Base-by-base conservation (phyloP, 2,888 invertebrate genomes). In the Noctua fimbriata region DNA sequence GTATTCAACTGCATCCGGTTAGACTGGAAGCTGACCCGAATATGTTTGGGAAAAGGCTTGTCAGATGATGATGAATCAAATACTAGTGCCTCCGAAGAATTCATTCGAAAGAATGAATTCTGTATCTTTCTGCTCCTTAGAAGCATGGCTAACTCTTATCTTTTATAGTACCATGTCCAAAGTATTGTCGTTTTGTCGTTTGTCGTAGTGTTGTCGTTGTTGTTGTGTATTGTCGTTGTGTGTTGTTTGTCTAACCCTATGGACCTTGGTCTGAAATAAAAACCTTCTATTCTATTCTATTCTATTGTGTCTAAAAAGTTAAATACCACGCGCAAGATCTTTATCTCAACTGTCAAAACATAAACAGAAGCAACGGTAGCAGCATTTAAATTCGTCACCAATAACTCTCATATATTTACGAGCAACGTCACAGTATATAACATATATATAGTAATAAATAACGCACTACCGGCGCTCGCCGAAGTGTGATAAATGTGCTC, bases 331-430 rank as follows among this genome's bases (percentile, higher is more conserved):
- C 24, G 28, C 28, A 55, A 21, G 21, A 69, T 49, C 14, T 44
- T 41, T 32, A 77, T 49, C 14, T n/a, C 16, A 28, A 41, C 5
- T 18, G 16, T 18, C 36, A 74, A 72, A 74, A 65, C 44, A 65
- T 36, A 74, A 52, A 79, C 67, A 67, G 82, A 36, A 24, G 32
- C 60, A 6, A 24, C 73, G 32, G 69, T 76, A 77, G 85, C 77
- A 36, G 18, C 66, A 86, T 75, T 81, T 47, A 86, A 88, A 81
- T 88, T 88, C 76, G 74, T 88, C 88, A 86, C 86, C 74, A 77
- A 84, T 85, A 88, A 85, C 74, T 88, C 55, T 69, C 65, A 44
- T 41, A 74, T 69, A 86, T 75, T 88, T 81, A 85, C 86, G 86
- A 82, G 69, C 55, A 18, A 36, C 36, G 86, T 82, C 88, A 65